These are phyloP conservation scores for Brachyrhaphis roseni DNA, from an alignment of 2,797 vertebrate species.

Conservation along the genomic window DNA sequence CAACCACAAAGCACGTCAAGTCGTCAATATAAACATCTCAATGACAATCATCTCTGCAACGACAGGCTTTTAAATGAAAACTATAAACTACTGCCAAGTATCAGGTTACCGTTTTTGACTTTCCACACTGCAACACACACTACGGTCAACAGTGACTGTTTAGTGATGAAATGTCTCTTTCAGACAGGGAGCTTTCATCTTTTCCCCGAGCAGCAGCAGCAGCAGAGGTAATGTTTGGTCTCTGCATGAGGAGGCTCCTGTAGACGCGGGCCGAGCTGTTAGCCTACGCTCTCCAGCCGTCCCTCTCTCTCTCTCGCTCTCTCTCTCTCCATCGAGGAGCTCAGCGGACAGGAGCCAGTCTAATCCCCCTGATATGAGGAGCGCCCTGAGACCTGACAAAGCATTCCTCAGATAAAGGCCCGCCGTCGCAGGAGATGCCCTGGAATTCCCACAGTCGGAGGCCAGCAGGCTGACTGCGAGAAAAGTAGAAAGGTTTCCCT, in stretches of 20 bases:
- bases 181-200: conserved; percentile 59
- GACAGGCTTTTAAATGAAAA: neutral
- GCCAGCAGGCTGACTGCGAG: conserved; percentile 46
- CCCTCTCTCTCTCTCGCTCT: conserved; percentile 45
- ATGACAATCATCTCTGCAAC: neutral
- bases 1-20: neutral
- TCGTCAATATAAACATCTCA: neutral
- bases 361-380: conserved; percentile 99
- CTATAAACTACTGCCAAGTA: neutral
- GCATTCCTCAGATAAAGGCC: conserved; percentile 99
- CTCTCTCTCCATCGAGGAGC: conserved; percentile 64
- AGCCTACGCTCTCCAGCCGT: conserved; percentile 92
- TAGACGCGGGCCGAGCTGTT: conserved; percentile 85
- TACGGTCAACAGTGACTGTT: neutral
- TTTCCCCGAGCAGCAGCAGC: neutral
- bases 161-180: conserved; percentile 5
- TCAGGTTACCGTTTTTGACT: neutral
- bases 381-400: conserved; percentile 96
- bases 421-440: conserved; percentile 90
- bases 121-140: conserved; percentile 1
- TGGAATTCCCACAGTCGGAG: conserved; percentile 87
- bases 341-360: conserved; percentile 84
- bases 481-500: conserved; percentile 66
- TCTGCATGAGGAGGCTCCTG: conserved; percentile 57
- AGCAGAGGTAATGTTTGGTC: conserved; percentile 63